Evolutionary conservation across 2,113 vertebrate genomes (phyloP).

Genomic region (Piaya cayana): DNA sequence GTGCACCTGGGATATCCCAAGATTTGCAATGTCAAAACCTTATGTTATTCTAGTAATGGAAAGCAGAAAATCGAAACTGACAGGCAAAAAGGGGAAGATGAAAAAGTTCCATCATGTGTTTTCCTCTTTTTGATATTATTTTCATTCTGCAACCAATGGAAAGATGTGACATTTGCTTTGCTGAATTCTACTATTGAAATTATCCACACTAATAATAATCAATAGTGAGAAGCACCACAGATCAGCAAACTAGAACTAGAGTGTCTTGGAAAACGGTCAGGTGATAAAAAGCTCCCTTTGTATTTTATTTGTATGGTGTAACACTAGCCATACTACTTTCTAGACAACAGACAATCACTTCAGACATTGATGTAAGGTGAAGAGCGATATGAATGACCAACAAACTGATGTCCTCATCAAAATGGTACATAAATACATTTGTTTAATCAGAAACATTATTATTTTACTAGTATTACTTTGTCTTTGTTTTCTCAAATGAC

Average conservation of each 20-base stretch:
- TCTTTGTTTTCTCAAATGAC: not conserved
- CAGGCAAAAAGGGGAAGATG: not conserved
- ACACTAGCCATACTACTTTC: not conserved
- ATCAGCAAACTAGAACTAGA: not conserved
- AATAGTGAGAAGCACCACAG: not conserved
- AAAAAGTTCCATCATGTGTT: not conserved
- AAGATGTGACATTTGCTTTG: not conserved
- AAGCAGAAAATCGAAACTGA: not conserved
- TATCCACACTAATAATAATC: not conserved
- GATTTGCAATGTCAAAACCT: not conserved
- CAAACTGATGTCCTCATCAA: not conserved
- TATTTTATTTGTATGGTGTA: not conserved
- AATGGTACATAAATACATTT: not conserved
- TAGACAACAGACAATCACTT: not conserved
- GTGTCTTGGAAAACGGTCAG: not conserved
- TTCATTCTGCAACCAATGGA: not conserved
- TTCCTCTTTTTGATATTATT: not conserved
- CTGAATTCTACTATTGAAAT: slow-evolving; percentile 19
- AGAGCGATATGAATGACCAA: not conserved
- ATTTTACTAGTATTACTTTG: not conserved
- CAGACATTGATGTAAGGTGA: not conserved
- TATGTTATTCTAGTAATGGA: not conserved
- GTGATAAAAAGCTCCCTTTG: not conserved
- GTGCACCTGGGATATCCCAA: not conserved
- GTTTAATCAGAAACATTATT: not conserved